A percentile compares a stretch with the other conserved stretches of the same genome.
Evolutionary conservation across 2,888 invertebrate genomes (phyloP).

Genomic region (Agrotis exclamationis): DNA sequence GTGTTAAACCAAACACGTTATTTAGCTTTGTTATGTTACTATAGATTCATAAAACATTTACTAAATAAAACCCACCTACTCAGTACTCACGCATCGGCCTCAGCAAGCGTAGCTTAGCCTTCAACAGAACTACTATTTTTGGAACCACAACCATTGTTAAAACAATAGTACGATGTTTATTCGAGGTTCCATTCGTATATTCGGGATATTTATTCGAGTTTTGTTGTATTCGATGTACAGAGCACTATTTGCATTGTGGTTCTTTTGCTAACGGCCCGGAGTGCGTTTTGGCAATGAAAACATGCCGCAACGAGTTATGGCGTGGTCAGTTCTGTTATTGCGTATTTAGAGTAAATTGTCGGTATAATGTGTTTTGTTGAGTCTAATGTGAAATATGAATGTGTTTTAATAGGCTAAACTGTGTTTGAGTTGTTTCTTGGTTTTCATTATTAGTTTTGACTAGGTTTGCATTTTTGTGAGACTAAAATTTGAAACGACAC

Average conservation of each 20-base stretch:
- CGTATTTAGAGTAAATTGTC: conserved; percentile 31
- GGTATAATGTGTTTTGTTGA: conserved; percentile 21
- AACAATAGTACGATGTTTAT: conserved; percentile 3
- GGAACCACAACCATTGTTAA: not conserved
- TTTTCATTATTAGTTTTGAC: not conserved
- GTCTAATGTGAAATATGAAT: conserved; percentile 17
- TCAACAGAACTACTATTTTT: too few relatives aligned
- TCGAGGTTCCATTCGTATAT: conserved; percentile 12
- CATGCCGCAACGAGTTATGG: conserved; percentile 33
- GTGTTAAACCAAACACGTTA: too few relatives aligned
- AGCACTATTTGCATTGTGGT: conserved; percentile 37
- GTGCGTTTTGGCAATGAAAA: conserved; percentile 47
- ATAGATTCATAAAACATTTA: too few relatives aligned
- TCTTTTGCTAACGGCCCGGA: conserved; percentile 45
- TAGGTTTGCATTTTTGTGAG: too few relatives aligned
- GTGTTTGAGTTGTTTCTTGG: not conserved
- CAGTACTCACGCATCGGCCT: too few relatives aligned
- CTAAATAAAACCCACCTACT: too few relatives aligned
- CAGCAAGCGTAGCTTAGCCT: too few relatives aligned
- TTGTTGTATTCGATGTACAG: conserved; percentile 27
- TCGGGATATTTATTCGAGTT: conserved; percentile 37
- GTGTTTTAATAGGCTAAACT: not conserved
- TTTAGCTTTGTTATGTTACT: too few relatives aligned
- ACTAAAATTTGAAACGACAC: too few relatives aligned
- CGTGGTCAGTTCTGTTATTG: conserved; percentile 29